A percentile compares a stretch with the other conserved stretches of the same genome.
phyloP scores from a whole-genome alignment of 2,888 invertebrate genomes.

The Nymphalis c-album region DNA sequence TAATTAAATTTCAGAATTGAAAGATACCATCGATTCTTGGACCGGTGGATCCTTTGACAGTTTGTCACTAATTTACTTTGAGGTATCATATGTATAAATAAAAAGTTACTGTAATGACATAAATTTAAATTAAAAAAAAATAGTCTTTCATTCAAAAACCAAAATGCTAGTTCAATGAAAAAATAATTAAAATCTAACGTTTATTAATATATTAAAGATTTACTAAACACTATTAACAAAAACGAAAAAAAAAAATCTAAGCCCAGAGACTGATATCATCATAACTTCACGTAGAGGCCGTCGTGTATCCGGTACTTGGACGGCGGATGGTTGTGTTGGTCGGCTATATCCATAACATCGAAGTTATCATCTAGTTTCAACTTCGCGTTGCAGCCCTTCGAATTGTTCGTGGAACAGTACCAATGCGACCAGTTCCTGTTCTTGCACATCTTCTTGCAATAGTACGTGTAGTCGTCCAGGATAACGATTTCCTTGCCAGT shows the following conservation, averaged over 20 bases:
- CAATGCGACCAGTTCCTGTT: constrained; percentile 61
- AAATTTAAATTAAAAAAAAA: no score
- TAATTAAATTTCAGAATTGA: no score
- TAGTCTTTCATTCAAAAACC: no score
- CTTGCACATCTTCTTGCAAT: constrained; percentile 67
- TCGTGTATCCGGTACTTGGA: constrained; percentile 62
- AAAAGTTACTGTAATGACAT: no score
- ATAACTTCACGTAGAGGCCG: constrained; percentile 46
- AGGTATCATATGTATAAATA: no score
- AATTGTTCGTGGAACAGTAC: constrained; percentile 73
- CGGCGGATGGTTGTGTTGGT: constrained; percentile 63
- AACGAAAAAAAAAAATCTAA: background rate
- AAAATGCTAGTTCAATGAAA: background rate
- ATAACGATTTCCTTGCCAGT: constrained; percentile 65
- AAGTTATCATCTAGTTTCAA: constrained; percentile 61
- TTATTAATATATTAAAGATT: background rate
- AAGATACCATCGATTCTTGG: no score
- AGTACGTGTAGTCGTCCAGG: constrained; percentile 68
- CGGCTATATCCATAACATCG: constrained; percentile 53
- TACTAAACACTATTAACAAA: background rate
- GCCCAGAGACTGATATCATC: background rate
- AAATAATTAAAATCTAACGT: background rate
- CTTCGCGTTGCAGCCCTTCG: constrained; percentile 67
- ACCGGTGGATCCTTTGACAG: no score
- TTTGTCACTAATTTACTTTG: no score